Conservation (phyloP, 2,888 invertebrate species). For the Limnephilus lunatus region DNA sequence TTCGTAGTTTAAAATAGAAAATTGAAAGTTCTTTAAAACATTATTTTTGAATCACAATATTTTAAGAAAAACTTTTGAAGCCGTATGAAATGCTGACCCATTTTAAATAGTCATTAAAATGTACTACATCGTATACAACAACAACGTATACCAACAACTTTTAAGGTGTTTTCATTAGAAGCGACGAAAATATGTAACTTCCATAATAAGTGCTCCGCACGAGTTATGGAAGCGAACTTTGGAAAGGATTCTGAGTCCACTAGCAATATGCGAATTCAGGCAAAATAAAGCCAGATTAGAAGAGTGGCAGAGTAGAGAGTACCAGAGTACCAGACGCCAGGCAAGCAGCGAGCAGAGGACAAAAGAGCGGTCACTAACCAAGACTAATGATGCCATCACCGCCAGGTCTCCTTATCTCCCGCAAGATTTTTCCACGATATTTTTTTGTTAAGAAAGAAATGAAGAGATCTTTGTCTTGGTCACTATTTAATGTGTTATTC, state of each 20-base stretch:
- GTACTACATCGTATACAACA: not conserved
- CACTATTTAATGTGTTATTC: constrained; percentile 50
- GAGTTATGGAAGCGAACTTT: not conserved
- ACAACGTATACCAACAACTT: not conserved
- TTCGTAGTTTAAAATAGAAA: no score
- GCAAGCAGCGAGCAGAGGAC: not conserved
- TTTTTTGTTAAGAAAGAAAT: constrained; percentile 60
- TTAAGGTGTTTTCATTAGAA: not conserved
- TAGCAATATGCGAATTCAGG: not conserved
- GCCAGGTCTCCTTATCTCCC: constrained; percentile 46
- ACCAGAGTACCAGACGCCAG: not conserved
- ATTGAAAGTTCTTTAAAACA: no score
- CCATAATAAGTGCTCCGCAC: not conserved
- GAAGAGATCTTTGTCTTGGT: constrained; percentile 53
- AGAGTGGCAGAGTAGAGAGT: not conserved
- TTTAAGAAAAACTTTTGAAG: not conserved
- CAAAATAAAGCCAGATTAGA: not conserved
- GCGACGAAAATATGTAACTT: not conserved
- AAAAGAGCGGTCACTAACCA: constrained; percentile 52
- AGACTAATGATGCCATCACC: constrained; percentile 58
- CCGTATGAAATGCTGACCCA: not conserved
- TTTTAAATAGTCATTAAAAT: not conserved
- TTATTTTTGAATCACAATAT: no score
- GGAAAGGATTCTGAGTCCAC: not conserved
- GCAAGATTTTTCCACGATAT: constrained; percentile 55